These are phyloP conservation scores for Balanococcus diminutus DNA, from an alignment of 2,888 invertebrate genomes.

Conservation along the genomic window DNA sequence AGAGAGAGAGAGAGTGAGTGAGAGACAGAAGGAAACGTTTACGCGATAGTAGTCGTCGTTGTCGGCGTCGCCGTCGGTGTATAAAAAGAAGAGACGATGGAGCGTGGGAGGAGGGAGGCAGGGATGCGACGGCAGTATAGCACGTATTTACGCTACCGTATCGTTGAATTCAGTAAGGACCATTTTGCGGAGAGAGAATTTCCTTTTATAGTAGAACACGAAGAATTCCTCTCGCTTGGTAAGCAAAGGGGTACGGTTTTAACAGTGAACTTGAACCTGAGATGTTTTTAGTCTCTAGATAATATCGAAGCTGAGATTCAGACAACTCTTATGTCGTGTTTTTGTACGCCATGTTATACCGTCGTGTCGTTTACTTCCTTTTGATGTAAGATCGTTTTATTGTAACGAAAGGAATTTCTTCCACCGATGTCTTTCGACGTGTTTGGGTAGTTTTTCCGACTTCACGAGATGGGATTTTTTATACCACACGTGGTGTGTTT, in stretches of 20 bases:
- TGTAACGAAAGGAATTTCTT: not conserved
- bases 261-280: slow-evolving; percentile 35
- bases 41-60: not conserved
- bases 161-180: slow-evolving; percentile 36
- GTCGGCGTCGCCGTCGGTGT: not conserved
- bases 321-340: slow-evolving; percentile 33
- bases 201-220: not conserved
- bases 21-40: not conserved
- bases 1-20: not conserved
- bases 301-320: slow-evolving; percentile 40
- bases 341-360: not conserved
- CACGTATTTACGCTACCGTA: slow-evolving; percentile 24
- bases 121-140: not conserved
- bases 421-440: not conserved
- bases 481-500: not conserved
- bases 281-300: slow-evolving; percentile 33
- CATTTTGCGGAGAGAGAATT: slow-evolving; percentile 32
- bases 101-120: not conserved
- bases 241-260: slow-evolving; percentile 28
- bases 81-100: not conserved
- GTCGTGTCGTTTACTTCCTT: slow-evolving; percentile 28
- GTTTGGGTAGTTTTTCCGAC: not conserved
- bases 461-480: not conserved
- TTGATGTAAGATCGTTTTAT: slow-evolving; percentile 18
- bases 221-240: slow-evolving; percentile 29